These are phyloP conservation scores for Helleia helle DNA, from an alignment of 2,888 invertebrate species.

Conservation along the genomic window DNA sequence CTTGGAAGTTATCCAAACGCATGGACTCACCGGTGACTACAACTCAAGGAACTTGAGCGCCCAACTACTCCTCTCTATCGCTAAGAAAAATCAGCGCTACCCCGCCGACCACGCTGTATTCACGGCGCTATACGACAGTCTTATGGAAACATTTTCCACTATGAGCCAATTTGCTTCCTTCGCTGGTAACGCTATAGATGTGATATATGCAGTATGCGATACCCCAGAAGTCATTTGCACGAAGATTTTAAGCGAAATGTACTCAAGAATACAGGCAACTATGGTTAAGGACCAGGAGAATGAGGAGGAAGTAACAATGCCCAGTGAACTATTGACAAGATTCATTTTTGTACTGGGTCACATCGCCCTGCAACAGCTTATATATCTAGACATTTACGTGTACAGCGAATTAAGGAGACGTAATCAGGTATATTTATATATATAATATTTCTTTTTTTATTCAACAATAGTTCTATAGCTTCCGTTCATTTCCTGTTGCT, in stretches of 20 bases:
- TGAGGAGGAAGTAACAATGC: conserved; percentile 44
- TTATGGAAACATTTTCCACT: conserved; percentile 62
- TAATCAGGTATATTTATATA: conserved; percentile 64
- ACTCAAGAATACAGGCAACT: conserved; percentile 51
- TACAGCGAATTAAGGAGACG: conserved; percentile 83
- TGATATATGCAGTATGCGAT: conserved; percentile 73
- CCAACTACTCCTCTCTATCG: conserved; percentile 45
- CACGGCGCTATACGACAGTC: conserved; percentile 41
- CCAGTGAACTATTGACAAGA: conserved; percentile 58
- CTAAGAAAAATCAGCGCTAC: conserved; percentile 51
- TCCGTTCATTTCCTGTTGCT: too few relatives aligned
- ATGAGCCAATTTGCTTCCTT: conserved; percentile 64
- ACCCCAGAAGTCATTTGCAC: conserved; percentile 68
- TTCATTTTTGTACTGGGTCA: conserved; percentile 81
- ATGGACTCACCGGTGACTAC: conserved; percentile 78
- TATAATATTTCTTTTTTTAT: too few relatives aligned
- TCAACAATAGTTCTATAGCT: too few relatives aligned
- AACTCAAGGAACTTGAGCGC: conserved; percentile 46
- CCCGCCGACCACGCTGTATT: conserved; percentile 52
- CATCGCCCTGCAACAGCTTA: conserved; percentile 84
- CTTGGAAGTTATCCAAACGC: conserved; percentile 80
- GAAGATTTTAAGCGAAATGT: conserved; percentile 63
- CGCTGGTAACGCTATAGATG: conserved; percentile 65
- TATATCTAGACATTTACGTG: conserved; percentile 86
- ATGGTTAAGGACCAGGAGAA: conserved; percentile 41